Evolutionary conservation across 1,140 invertebrate species (phyloP).

Genomic region (Drosophila miranda): DNA sequence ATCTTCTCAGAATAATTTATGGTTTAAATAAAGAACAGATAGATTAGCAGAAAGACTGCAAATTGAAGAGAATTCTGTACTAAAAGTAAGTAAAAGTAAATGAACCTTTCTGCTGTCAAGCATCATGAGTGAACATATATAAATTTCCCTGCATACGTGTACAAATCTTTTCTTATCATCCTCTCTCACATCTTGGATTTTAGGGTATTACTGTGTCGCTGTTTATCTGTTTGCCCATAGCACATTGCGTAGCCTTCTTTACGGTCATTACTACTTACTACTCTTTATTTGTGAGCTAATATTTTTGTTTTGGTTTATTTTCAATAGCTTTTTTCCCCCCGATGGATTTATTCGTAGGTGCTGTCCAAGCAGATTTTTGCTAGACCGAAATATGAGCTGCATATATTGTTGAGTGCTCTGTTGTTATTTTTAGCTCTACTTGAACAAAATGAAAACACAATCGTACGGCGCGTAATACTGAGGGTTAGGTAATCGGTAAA

Average conservation of each 20-base stretch:
- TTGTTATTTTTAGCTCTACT: conserved; percentile 45
- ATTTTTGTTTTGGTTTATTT: conserved; percentile 48
- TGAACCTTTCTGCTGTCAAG: too few relatives aligned
- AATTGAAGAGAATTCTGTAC: too few relatives aligned
- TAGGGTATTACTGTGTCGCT: conserved; percentile 31
- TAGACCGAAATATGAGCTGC: conserved; percentile 61
- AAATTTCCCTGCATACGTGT: too few relatives aligned
- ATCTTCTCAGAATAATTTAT: too few relatives aligned
- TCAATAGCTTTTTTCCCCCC: conserved; percentile 7
- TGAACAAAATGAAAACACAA: conserved; percentile 55
- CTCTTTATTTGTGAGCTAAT: conserved; percentile 40
- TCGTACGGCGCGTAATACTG: conserved; percentile 37
- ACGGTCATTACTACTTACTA: conserved; percentile 39
- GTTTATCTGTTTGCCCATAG: conserved; percentile 1
- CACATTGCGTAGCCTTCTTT: conserved; percentile 26
- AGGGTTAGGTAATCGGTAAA: conserved; percentile 46
- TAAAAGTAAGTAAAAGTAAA: too few relatives aligned
- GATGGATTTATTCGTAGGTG: conserved; percentile 9
- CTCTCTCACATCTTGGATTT: not conserved
- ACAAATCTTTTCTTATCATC: too few relatives aligned
- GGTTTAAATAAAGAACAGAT: too few relatives aligned
- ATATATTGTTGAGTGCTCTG: conserved; percentile 40
- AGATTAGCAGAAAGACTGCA: too few relatives aligned
- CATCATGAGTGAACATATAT: too few relatives aligned
- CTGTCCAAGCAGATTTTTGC: conserved; percentile 40